Evolutionary conservation across 2,797 vertebrate genomes (phyloP), one percentile per base, ranked within the genome.

Genomic region (Hoplostethus atlanticus): DNA sequence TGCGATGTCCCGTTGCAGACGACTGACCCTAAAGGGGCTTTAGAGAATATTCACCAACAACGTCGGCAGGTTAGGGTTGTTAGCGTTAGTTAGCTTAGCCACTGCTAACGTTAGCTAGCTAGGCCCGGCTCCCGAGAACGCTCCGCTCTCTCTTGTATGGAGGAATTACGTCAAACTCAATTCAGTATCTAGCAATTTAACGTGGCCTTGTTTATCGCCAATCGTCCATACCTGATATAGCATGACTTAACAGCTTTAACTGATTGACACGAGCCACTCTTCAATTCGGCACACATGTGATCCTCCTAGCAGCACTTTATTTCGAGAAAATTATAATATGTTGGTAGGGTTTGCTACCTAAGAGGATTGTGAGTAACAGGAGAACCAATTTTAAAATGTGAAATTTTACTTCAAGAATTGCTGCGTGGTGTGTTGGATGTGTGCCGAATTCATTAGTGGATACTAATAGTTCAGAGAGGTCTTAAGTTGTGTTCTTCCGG

Each of bases 51-150:
- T 69, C 30, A 46, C 52, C 47, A 46, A 17, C 48, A 69, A 42
- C 62, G 17, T 30, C 83, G 89, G 77, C 87, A 87, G 77, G 17
- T 85, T 75, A 60, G 40, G 52, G 34, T n/a, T 44, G 73, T 77
- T 81, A 76, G 54, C 46, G 42, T 28, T 1, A 69, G 48, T 79
- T 87, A 87, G 77, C 73, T 59, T 86, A 79, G 87, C 81, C 16
- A 25, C 63, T 6, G 78, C 81, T 84, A 88, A 75, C 58, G 47
- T 65, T 77, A 76, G 84, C 82, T 65, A 61, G 68, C 85, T 76
- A 87, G 89, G 89, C 89, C 90, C 65, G 55, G 73, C 47, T 72
- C 59, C 46, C 58, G 60, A 68, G 46, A 6, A 57, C 68, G 47
- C 58, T 51, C 36, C 36, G 17, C 25, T 12, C 38, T 2, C 11